phyloP scores from a whole-genome alignment of 2,113 vertebrate genomes.

The Dipodomys merriami region DNA sequence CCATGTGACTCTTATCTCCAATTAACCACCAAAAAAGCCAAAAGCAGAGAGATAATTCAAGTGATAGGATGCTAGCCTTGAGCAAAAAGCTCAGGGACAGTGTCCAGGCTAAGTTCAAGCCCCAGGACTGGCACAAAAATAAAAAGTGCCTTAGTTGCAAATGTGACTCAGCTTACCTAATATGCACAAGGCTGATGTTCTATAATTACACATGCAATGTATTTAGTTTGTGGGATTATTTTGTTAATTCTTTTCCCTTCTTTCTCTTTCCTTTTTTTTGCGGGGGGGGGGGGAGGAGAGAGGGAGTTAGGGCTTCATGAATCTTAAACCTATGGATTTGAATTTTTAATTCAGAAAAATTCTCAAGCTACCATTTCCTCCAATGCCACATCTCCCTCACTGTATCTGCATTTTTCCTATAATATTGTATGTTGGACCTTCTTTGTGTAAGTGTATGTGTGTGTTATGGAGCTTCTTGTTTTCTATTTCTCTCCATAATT shows the following conservation, averaged over 20 bases:
- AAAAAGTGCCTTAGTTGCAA: not conserved
- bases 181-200: not conserved
- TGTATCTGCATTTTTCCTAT: slow-evolving; percentile 8
- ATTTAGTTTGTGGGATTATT: not conserved
- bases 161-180: not conserved
- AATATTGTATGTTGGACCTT: not conserved
- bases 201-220: not conserved
- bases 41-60: too few relatives aligned
- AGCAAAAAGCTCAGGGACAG: not conserved
- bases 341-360: slow-evolving; percentile 28
- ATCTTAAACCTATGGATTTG: slow-evolving; percentile 5
- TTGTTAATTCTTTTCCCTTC: slow-evolving; percentile 20
- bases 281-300: too few relatives aligned
- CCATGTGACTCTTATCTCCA: too few relatives aligned
- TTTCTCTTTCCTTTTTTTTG: too few relatives aligned
- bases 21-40: not conserved
- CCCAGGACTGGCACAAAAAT: not conserved
- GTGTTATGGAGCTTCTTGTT: not conserved
- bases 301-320: not conserved
- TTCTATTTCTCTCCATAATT: not conserved
- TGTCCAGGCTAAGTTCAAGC: not conserved
- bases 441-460: too few relatives aligned
- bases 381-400: not conserved
- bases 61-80: not conserved
- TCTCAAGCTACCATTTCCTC: slow-evolving; percentile 28